phyloP scores from a whole-genome alignment of 1,140 invertebrate genomes.

The Anastrepha ludens region DNA sequence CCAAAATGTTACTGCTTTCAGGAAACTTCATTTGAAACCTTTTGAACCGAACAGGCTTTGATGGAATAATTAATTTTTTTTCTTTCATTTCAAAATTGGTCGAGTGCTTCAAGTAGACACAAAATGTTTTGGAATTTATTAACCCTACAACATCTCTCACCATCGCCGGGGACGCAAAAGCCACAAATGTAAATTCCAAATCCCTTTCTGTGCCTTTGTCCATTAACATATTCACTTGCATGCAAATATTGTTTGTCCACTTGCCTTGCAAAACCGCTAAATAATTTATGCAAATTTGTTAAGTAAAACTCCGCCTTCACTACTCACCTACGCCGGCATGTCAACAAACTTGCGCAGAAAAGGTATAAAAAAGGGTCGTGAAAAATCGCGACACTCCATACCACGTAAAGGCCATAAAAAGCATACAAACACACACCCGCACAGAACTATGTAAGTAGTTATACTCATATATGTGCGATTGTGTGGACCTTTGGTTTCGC shows the following conservation, averaged over 20 bases:
- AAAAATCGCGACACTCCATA: slow-evolving; percentile 23
- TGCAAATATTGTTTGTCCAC: neutral
- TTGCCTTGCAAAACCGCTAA: neutral
- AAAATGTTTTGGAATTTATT: too few relatives aligned
- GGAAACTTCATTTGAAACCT: too few relatives aligned
- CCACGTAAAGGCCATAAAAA: neutral
- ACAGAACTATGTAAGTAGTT: neutral
- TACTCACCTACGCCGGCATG: neutral
- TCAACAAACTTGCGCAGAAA: neutral
- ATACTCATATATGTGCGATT: neutral
- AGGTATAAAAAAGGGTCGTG: neutral
- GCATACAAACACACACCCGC: neutral
- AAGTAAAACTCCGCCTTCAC: neutral
- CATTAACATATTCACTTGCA: neutral
- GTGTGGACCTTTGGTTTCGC: neutral
- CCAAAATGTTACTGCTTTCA: too few relatives aligned
- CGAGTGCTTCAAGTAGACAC: too few relatives aligned
- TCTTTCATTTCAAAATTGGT: too few relatives aligned
- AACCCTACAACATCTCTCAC: too few relatives aligned
- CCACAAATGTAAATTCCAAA: too few relatives aligned
- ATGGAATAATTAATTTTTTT: too few relatives aligned
- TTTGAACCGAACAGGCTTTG: too few relatives aligned
- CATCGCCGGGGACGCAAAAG: too few relatives aligned
- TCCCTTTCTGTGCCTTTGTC: too few relatives aligned
- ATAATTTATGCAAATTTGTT: slow-evolving; percentile 12